A percentile compares a stretch with the other conserved stretches of the same genome.
Evolutionary conservation across 35 echinoderm and acorn worm species (phyloP).

Genomic region (Lytechinus pictus): DNA sequence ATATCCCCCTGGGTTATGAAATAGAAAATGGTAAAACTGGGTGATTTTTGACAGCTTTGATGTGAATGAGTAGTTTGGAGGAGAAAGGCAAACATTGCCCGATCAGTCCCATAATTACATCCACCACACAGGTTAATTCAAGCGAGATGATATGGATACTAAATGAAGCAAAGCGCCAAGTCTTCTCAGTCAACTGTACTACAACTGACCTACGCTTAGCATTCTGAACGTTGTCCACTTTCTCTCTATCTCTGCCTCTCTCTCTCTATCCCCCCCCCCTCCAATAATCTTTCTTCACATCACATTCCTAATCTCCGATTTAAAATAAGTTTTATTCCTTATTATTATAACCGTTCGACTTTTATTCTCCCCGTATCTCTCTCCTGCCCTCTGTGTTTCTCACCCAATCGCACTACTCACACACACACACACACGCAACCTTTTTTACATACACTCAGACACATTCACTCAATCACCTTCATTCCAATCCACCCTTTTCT

Average conservation of each 20-base stretch:
- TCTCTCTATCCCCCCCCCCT: neutral
- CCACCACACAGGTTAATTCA: neutral
- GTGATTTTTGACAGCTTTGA: neutral
- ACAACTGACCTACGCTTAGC: no score
- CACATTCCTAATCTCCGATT: no score
- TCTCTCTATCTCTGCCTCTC: neutral
- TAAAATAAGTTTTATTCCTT: no score
- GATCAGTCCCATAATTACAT: neutral
- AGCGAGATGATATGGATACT: conserved; percentile 11
- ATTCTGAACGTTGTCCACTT: neutral
- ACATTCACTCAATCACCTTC: no score
- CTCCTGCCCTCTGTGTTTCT: neutral
- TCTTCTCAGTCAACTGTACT: no score
- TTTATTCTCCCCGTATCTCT: neutral
- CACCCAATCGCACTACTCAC: neutral
- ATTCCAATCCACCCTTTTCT: no score
- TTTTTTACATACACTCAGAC: no score
- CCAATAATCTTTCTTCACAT: no score
- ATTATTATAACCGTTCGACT: no score
- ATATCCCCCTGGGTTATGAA: neutral
- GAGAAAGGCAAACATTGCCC: neutral
- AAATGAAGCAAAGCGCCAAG: neutral
- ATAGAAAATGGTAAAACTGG: neutral
- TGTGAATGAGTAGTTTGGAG: neutral
- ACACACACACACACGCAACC: neutral